Conservation (phyloP, 2,797 vertebrate genomes). For the Falco concolor region DNA sequence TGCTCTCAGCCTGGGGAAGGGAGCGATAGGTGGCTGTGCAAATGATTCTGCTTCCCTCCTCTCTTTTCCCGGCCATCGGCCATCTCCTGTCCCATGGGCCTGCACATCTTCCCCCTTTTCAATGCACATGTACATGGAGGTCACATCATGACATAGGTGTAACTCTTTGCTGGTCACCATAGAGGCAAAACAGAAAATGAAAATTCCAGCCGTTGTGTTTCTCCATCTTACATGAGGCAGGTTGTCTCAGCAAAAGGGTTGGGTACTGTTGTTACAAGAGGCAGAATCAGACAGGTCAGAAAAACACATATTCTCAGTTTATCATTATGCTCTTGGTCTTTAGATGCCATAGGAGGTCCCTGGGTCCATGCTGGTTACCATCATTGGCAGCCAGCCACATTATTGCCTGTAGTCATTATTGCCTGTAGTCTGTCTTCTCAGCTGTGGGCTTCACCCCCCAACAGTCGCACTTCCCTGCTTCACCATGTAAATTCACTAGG, state of each 20-base stretch:
- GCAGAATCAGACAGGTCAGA: background rate
- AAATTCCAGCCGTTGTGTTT: background rate
- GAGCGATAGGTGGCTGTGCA: no score
- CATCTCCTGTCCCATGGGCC: background rate
- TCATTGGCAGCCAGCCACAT: background rate
- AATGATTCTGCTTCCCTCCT: background rate
- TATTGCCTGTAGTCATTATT: background rate
- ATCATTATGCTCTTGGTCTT: background rate
- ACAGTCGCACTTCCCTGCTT: background rate
- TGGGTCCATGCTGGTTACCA: background rate
- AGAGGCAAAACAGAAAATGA: background rate
- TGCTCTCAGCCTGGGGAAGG: background rate
- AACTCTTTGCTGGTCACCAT: background rate
- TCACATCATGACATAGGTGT: background rate
- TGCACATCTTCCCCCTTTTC: background rate
- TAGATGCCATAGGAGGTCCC: background rate
- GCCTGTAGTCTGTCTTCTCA: background rate
- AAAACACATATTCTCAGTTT: background rate
- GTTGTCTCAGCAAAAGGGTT: background rate
- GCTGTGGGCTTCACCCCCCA: background rate
- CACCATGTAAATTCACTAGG: background rate
- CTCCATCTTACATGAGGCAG: background rate
- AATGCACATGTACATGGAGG: accelerated
- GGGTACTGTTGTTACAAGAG: background rate
- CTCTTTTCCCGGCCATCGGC: background rate